Percentiles rank a stretch among this genome's conserved stretches.
Conservation (phyloP, 92 coral and sea anemone species). For the Blastomussa wellsi region DNA sequence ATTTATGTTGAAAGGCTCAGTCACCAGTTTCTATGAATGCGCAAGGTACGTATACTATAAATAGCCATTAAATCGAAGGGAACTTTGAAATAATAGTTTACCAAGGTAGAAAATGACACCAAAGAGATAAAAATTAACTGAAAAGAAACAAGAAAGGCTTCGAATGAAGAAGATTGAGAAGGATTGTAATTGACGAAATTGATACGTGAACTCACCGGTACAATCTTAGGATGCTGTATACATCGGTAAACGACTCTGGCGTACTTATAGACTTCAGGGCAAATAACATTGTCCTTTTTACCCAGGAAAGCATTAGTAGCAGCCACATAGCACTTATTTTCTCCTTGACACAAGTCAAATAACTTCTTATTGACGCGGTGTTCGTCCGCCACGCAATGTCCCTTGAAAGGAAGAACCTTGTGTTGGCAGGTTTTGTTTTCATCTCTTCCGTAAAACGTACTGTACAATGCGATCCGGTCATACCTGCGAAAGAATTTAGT, state of each 20-base stretch:
- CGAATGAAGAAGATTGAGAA: no score
- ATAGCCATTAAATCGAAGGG: no score
- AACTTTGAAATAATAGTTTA: no score
- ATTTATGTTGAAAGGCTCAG: no score
- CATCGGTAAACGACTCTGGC: slow-evolving; percentile 88
- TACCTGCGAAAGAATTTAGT: slow-evolving; percentile 47
- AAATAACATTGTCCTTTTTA: slow-evolving; percentile 68
- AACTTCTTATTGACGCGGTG: slow-evolving; percentile 72
- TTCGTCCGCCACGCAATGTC: slow-evolving; percentile 75
- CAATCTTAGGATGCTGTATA: slow-evolving; percentile 83
- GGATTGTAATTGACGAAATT: no score
- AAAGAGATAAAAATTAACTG: no score
- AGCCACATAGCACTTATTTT: slow-evolving; percentile 78
- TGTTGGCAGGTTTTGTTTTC: slow-evolving; percentile 80
- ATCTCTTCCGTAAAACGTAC: slow-evolving; percentile 92
- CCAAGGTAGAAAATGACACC: no score
- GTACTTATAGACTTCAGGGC: slow-evolving; percentile 89
- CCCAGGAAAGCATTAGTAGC: slow-evolving; percentile 79
- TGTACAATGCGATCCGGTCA: slow-evolving; percentile 82
- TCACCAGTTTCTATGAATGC: no score
- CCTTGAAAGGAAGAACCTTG: slow-evolving; percentile 83
- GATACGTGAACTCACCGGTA: slow-evolving; percentile 73
- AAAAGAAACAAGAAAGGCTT: no score
- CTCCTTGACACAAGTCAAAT: slow-evolving; percentile 88
- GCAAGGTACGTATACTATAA: no score